phyloP scores from a whole-genome alignment of 2,797 vertebrate species.

The Sebastolobus alascanus region DNA sequence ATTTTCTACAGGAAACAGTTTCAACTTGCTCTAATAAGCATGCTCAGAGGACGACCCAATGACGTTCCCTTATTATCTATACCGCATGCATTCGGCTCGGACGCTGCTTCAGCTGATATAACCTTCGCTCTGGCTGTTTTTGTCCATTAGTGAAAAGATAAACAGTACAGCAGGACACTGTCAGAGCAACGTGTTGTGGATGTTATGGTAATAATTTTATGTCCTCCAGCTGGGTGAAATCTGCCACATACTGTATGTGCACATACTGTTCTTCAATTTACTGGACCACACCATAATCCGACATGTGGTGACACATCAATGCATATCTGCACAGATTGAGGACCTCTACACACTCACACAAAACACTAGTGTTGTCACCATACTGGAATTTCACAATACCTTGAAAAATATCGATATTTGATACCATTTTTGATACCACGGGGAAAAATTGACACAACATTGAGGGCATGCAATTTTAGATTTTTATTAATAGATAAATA shows the following conservation, averaged over 20 bases:
- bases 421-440: too few relatives aligned
- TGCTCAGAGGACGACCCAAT: conserved; percentile 42
- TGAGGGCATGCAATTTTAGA: too few relatives aligned
- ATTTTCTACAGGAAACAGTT: conserved; percentile 47
- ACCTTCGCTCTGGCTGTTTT: conserved; percentile 43
- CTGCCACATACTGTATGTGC: conserved; percentile 25
- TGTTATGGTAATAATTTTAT: conserved; percentile 33
- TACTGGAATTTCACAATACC: too few relatives aligned
- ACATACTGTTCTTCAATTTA: conserved; percentile 12
- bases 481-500: too few relatives aligned
- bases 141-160: conserved; percentile 56
- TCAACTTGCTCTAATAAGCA: conserved; percentile 36
- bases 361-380: too few relatives aligned
- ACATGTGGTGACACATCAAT: conserved; percentile 32
- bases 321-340: neutral
- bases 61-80: conserved; percentile 45
- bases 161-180: conserved; percentile 41
- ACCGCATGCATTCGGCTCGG: conserved; percentile 19
- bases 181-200: conserved; percentile 45
- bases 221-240: conserved; percentile 42
- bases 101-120: conserved; percentile 10
- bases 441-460: too few relatives aligned
- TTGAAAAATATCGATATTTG: too few relatives aligned
- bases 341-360: neutral
- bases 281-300: conserved; percentile 25